Percentiles rank a stretch among this genome's conserved stretches.
Evolutionary conservation across 2,797 vertebrate genomes (phyloP).

Genomic region (Lepilemur ruficaudatus): DNA sequence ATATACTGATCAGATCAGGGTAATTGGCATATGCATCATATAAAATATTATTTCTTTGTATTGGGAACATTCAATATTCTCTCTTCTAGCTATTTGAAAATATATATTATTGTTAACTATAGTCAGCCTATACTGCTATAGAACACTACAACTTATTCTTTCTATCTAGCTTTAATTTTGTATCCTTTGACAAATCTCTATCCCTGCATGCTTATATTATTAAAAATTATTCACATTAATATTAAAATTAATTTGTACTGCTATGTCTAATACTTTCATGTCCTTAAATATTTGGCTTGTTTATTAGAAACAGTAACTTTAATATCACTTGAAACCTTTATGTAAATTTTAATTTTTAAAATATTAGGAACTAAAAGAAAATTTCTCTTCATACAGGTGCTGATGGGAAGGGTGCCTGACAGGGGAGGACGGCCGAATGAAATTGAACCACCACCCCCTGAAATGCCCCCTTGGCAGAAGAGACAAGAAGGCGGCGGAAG

Average conservation of each 20-base stretch:
- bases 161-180: not conserved
- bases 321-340: conserved; percentile 5
- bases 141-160: not conserved
- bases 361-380: conserved; percentile 53
- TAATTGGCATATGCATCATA: not conserved
- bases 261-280: not conserved
- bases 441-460: conserved; percentile 92
- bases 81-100: not conserved
- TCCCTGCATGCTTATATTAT: not conserved
- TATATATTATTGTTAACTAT: not conserved
- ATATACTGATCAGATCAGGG: not conserved
- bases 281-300: conserved; percentile 53
- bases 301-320: conserved; percentile 33
- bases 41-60: not conserved
- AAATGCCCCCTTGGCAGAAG: conserved; percentile 97
- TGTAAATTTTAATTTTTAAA: conserved; percentile 48
- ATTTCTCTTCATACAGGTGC: conserved; percentile 85
- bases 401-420: conserved; percentile 97
- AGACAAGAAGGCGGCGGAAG: conserved; percentile 92
- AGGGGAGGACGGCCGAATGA: conserved; percentile 95
- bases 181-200: not conserved
- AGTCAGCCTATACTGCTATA: not conserved
- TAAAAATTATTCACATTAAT: not conserved
- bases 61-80: not conserved
- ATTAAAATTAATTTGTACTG: conserved; percentile 2